Evolutionary conservation across 2,888 invertebrate genomes (phyloP), one percentile per base, ranked within the genome.

Genomic region (Drosophila multiciliata): DNA sequence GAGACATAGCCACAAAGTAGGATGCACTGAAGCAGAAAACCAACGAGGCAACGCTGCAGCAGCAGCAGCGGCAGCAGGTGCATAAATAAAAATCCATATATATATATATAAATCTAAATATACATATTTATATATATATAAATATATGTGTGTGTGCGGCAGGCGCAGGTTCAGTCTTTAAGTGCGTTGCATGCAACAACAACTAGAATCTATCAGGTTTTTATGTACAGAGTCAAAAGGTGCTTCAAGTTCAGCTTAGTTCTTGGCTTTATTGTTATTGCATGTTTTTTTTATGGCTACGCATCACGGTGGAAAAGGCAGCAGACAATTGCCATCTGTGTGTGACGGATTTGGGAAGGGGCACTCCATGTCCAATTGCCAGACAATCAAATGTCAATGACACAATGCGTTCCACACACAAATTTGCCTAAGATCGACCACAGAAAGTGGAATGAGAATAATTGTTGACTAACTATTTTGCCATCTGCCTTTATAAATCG

Each of bases 11-110:
- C 23, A 15, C 45, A 23, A 23, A 45, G 23, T 89, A 33, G 82
- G 71, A 83, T 68, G 79, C 84, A 84, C 67, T 78, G 81, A 83
- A 78, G 89, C 83, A 86, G 89, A 81, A 86, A 84, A 78, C 83
- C 80, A 70, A 63, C 62, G 55, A 50, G 61, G 54, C 85, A 58
- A 38, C 66, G 63, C 65, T 78, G 71, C 71, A 67, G 70, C 75
- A 59, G 36, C 61, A 78, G 72, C 75, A 74, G 63, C 65, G 74
- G 71, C 75, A 74, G 79, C 29, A 29, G 79, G 83, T 83, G 72
- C 73, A 82, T 53, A n/a, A 20, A 15, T 26, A 40, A 3, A 40
- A 35, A 33, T 12, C 33, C 12, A 50, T 23, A 49, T 33, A 38
- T 42, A 49, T 33, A 38, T 42, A 48, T n/a, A 33, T 23, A 45